Evolutionary conservation across 2,888 invertebrate species (phyloP), one percentile per base, ranked within the genome.

Genomic region (Ectobius pallidus): DNA sequence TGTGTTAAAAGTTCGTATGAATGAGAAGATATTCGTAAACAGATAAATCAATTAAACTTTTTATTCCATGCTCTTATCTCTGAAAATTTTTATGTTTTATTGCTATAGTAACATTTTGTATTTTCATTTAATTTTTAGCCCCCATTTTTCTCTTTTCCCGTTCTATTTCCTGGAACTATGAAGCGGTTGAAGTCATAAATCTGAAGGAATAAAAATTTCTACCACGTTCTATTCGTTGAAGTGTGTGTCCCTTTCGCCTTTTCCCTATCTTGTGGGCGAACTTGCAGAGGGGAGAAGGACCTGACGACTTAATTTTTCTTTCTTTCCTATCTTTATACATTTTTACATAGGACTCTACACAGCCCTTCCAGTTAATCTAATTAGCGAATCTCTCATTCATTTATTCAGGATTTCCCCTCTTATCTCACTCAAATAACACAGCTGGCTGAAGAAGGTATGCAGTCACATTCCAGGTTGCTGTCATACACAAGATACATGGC

Each of bases 121-220:
- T n/a, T n/a, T n/a, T n/a, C n/a, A n/a, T n/a, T n/a, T n/a, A n/a
- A n/a, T n/a, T n/a, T n/a, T n/a, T n/a, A n/a, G n/a, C n/a, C n/a
- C n/a, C n/a, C n/a, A n/a, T n/a, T n/a, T n/a, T n/a, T n/a, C n/a
- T n/a, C n/a, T n/a, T n/a, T n/a, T n/a, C n/a, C n/a, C n/a, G n/a
- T n/a, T n/a, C n/a, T n/a, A n/a, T n/a, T n/a, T n/a, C n/a, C n/a
- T n/a, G n/a, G n/a, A n/a, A n/a, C n/a, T n/a, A n/a, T n/a, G n/a
- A 52, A 25, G 52, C 52, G 52, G 11, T 20, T 16, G 34, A 34
- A 46, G 62, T 71, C 63, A 71, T 71, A 71, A 71, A 71, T 71
- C 63, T 49, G 49, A 30, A 63, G 63, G 42, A 63, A 71, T 71
- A 71, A 71, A 71, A 71, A 71, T 71, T 71, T 71, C 63, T 63